Conservation (phyloP, 2,888 invertebrate genomes). For the Synergus umbraculus region DNA sequence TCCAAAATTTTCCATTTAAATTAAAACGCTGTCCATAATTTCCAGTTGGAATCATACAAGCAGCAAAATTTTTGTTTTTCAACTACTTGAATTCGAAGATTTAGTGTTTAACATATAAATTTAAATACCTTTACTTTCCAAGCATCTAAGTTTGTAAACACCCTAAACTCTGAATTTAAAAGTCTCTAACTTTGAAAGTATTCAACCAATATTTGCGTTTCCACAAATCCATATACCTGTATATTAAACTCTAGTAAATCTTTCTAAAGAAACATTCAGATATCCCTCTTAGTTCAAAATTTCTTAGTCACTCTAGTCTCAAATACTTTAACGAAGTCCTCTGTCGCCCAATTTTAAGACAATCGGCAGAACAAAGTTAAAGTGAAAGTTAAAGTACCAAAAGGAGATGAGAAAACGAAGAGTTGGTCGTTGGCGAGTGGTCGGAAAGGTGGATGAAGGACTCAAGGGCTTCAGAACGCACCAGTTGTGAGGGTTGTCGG, state of each 20-base stretch:
- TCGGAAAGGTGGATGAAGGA: neutral
- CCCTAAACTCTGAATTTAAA: neutral
- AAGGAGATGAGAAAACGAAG: neutral
- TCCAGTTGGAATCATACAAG: no score
- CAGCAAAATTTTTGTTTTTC: neutral
- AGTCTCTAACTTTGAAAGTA: neutral
- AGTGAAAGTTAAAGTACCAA: constrained; percentile 25
- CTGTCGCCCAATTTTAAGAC: constrained; percentile 25
- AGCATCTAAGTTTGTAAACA: neutral
- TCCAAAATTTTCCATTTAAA: no score
- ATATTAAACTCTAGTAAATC: neutral
- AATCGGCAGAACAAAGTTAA: constrained; percentile 35
- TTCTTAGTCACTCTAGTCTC: neutral
- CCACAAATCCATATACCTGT: neutral
- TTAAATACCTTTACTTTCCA: neutral
- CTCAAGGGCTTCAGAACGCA: constrained; percentile 9
- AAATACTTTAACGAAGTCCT: constrained; percentile 27
- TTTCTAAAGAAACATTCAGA: constrained; percentile 11
- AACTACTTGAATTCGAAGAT: no score
- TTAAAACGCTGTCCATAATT: no score
- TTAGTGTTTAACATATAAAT: no score
- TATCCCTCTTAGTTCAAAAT: neutral
- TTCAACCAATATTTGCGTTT: neutral
- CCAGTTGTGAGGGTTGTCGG: constrained; percentile 26
- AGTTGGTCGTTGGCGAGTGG: constrained; percentile 9